Percentiles rank a stretch among this genome's conserved stretches.
These are phyloP conservation scores for Chrysina gloriosa DNA, from an alignment of 2,888 invertebrate species.

Conservation along the genomic window DNA sequence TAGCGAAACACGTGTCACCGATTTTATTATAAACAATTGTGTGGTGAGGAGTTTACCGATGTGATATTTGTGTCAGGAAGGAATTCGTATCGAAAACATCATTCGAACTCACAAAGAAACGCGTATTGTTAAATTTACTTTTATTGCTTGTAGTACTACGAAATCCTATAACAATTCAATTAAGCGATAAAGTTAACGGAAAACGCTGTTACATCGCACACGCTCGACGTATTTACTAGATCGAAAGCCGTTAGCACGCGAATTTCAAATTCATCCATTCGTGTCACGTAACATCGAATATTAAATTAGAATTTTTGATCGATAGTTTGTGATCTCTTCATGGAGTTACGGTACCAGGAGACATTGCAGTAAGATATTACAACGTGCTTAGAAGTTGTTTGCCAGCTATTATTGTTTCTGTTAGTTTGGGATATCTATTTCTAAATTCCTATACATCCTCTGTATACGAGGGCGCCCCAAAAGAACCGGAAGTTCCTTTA, in stretches of 20 bases:
- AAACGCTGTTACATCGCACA: conserved; percentile 24
- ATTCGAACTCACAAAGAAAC: not conserved
- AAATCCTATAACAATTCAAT: conserved; percentile 30
- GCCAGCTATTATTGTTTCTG: not conserved
- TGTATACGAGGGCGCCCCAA: too few species aligned
- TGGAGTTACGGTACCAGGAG: conserved; percentile 2
- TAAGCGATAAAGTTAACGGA: conserved; percentile 23
- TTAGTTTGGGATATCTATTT: too few species aligned
- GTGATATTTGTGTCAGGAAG: not conserved
- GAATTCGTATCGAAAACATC: not conserved
- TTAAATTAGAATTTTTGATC: conserved; percentile 33
- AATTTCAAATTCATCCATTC: conserved; percentile 16
- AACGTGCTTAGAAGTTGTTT: not conserved
- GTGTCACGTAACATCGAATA: conserved; percentile 31
- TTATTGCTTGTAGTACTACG: conserved; percentile 17
- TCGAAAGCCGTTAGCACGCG: conserved; percentile 16
- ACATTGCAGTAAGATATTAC: conserved; percentile 14
- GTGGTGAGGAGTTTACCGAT: too few species aligned
- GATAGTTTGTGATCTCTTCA: conserved; percentile 18
- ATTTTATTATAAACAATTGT: too few species aligned
- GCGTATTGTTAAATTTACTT: conserved; percentile 10
- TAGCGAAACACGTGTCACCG: too few species aligned
- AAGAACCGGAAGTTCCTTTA: too few species aligned
- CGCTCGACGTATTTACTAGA: conserved; percentile 1
- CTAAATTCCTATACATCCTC: too few species aligned